Conservation (phyloP, 2,888 invertebrate genomes). For the Rapana venosa region DNA sequence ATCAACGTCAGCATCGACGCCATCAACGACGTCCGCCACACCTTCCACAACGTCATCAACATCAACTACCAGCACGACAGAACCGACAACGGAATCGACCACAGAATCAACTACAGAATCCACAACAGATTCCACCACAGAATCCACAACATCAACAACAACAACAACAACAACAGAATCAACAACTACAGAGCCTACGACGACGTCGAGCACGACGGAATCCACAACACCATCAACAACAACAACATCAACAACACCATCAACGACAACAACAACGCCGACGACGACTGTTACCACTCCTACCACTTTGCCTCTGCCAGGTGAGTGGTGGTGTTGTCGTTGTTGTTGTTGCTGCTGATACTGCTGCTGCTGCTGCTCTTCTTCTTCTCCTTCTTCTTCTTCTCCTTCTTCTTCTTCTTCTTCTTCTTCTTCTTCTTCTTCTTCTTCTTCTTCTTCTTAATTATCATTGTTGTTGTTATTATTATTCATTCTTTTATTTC, state of each 20-base stretch:
- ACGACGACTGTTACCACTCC: background rate
- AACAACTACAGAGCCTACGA: too few species aligned
- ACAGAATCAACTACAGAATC: slow-evolving; percentile 13
- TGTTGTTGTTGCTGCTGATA: too few species aligned
- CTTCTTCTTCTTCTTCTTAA: too few species aligned
- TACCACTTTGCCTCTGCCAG: background rate
- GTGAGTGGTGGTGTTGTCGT: too few species aligned
- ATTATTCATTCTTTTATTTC: too few species aligned
- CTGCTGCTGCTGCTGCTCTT: too few species aligned
- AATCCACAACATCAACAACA: slow-evolving; percentile 8
- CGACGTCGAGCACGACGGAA: too few species aligned
- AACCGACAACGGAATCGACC: slow-evolving; percentile 19
- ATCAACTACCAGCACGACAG: slow-evolving; percentile 6
- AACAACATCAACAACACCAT: background rate
- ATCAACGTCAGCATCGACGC: slow-evolving; percentile 29
- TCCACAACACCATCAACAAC: background rate
- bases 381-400: too few species aligned
- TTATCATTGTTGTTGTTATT: too few species aligned
- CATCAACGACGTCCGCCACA: slow-evolving; percentile 34
- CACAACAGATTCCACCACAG: slow-evolving; percentile 12
- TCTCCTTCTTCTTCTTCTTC: too few species aligned
- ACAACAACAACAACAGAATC: slow-evolving; percentile 3
- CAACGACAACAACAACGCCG: background rate
- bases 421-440: too few species aligned
- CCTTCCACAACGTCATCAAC: background rate